A percentile compares a stretch with the other conserved stretches of the same genome.
These are phyloP conservation scores for Philonicus albiceps DNA, from an alignment of 2,888 invertebrate species.

Conservation along the genomic window DNA sequence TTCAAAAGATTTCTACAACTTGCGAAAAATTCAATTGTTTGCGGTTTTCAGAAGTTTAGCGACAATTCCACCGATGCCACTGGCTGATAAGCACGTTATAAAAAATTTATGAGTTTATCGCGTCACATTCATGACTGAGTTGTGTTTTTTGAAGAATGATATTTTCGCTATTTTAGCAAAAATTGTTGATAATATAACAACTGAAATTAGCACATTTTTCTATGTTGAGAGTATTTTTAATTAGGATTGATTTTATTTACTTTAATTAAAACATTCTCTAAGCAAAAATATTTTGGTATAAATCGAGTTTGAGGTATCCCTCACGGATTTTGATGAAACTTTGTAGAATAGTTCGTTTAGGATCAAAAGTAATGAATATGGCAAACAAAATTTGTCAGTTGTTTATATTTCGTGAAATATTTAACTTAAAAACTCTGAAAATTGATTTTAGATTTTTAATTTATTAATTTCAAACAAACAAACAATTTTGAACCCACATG, in stretches of 20 bases:
- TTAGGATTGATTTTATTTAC: not conserved
- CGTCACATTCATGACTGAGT: not conserved
- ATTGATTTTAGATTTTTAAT: too few relatives aligned
- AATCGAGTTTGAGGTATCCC: too few relatives aligned
- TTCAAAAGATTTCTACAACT: not conserved
- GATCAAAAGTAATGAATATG: too few relatives aligned
- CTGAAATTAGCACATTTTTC: not conserved
- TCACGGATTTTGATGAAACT: too few relatives aligned
- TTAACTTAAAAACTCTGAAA: too few relatives aligned
- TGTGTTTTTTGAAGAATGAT: not conserved
- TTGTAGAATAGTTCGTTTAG: too few relatives aligned
- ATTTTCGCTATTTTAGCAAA: not conserved
- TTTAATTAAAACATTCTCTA: not conserved
- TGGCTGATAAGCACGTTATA: constrained; percentile 22
- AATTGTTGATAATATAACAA: not conserved
- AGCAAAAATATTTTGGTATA: not conserved
- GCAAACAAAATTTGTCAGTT: too few relatives aligned
- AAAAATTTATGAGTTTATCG: constrained; percentile 18
- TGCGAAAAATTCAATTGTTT: constrained; percentile 19
- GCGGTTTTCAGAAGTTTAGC: constrained; percentile 9
- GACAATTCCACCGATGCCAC: constrained; percentile 13
- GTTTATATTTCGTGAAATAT: too few relatives aligned
- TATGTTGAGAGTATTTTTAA: not conserved
- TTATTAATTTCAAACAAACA: too few relatives aligned
- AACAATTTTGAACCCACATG: too few relatives aligned